A percentile compares a stretch with the other conserved stretches of the same genome.
phyloP scores from a whole-genome alignment of 2,113 vertebrate genomes.

The Tachysurus vachellii region DNA sequence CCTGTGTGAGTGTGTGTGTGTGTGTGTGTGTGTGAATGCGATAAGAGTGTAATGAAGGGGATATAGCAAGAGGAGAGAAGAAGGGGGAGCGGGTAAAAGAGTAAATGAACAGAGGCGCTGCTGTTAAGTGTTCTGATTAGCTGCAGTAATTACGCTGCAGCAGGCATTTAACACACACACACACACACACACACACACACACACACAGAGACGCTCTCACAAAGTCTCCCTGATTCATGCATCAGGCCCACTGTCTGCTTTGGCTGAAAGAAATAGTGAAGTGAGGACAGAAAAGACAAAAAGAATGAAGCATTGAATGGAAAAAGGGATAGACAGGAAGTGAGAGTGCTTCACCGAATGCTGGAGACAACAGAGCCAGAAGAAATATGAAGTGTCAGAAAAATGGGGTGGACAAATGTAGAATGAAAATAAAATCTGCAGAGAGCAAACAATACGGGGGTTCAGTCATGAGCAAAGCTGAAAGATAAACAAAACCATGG shows the following conservation, averaged over 20 bases:
- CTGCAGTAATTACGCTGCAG: slow-evolving; percentile 75
- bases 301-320: slow-evolving; percentile 36
- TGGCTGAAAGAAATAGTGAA: not conserved
- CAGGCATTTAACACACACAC: slow-evolving; percentile 62
- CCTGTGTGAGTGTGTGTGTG: slow-evolving; percentile 60
- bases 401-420: not conserved
- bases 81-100: slow-evolving; percentile 49
- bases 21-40: slow-evolving; percentile 59
- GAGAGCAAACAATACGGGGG: slow-evolving; percentile 28
- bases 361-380: not conserved
- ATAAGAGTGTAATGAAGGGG: slow-evolving; percentile 44
- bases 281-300: not conserved
- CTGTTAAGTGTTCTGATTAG: slow-evolving; percentile 79
- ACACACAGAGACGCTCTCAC: slow-evolving; percentile 29
- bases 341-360: not conserved
- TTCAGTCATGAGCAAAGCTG: slow-evolving; percentile 24
- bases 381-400: not conserved
- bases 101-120: slow-evolving; percentile 72
- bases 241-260: slow-evolving; percentile 17
- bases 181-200: slow-evolving; percentile 58
- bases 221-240: slow-evolving; percentile 26
- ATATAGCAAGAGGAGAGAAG: not conserved
- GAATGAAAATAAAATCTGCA: not conserved
- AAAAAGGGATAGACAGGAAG: slow-evolving; percentile 38
- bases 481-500: not conserved